These are phyloP conservation scores for Trematomus bernacchii DNA, from an alignment of 2,797 vertebrate species.

Conservation along the genomic window DNA sequence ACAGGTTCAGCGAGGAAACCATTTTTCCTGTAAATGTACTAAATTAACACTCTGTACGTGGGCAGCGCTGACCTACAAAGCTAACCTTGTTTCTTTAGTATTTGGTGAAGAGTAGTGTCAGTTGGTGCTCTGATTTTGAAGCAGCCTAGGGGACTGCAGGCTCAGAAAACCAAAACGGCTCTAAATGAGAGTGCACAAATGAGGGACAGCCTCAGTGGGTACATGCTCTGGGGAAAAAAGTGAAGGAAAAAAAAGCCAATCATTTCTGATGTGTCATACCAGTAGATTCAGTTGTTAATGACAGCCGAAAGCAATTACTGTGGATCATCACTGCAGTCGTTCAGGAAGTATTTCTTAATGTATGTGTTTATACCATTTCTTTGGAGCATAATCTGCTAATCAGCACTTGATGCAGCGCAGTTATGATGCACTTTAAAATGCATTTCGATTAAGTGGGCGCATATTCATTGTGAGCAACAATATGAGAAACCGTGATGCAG, in stretches of 20 bases:
- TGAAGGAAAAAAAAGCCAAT: constrained; percentile 12
- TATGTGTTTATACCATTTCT: neutral
- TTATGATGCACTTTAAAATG: neutral
- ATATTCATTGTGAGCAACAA: constrained; percentile 5
- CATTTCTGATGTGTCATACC: constrained; percentile 18
- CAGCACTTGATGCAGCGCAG: neutral
- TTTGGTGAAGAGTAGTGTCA: constrained; percentile 49
- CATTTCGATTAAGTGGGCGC: neutral
- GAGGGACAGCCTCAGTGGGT: constrained; percentile 22
- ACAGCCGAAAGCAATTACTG: constrained; percentile 7
- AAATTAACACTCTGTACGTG: constrained; percentile 33
- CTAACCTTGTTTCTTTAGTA: constrained; percentile 70
- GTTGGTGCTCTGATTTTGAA: constrained; percentile 54
- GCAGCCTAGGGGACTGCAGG: constrained; percentile 47
- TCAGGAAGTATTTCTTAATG: neutral
- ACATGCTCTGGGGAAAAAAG: neutral
- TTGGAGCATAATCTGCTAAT: neutral
- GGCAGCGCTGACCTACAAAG: constrained; percentile 56
- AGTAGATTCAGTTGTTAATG: constrained; percentile 18
- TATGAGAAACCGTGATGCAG: neutral
- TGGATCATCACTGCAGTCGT: neutral
- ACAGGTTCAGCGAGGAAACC: constrained; percentile 2
- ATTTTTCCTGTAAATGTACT: constrained; percentile 30
- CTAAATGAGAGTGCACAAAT: constrained; percentile 51
- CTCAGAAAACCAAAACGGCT: constrained; percentile 34